Evolutionary conservation across 2,797 vertebrate genomes (phyloP), one percentile per base, ranked within the genome.

Genomic region (Sebastes umbrosus): DNA sequence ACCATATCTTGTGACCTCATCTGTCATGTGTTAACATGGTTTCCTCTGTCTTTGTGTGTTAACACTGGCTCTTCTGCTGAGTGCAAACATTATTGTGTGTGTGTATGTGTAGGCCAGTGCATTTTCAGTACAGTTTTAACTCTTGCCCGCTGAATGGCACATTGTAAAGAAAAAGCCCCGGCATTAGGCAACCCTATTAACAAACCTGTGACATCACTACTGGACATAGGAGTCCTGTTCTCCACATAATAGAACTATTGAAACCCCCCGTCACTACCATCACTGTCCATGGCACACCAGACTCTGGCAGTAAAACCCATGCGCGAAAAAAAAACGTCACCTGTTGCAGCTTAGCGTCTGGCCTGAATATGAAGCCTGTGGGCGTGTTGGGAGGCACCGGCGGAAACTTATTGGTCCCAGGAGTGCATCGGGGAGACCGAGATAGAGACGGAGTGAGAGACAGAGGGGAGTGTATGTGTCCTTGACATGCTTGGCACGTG

Each of bases 271-370:
- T 78, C 85, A 75, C 90, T 77, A 16, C 90, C 90, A 83, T 67
- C 88, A 75, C 88, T 91, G 93, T 90, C 91, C 84, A 55, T 29
- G 82, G 43, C 55, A 73, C 82, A 87, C 84, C 74, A 84, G 50
- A 82, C 73, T 80, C 73, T 73, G 82, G 90, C 89, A 82, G 80
- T 68, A 84, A 87, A 89, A 89, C 20, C 79, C 89, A 69, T 60
- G 90, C 83, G 87, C 22, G n/a, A 4, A 86, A 87, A 92, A 85
- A 43, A 43, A 3, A 77, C 84, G 82, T 93, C 94, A 95, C 94
- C 94, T 95, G 95, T 95, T 95, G 92, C 93, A 91, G 92, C 91
- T 94, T 93, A 93, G 84, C 52, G 88, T 84, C 87, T 90, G 88
- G 87, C 75, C 82, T 79, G 83, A 90, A 88, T 86, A 75, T 88